Conservation (phyloP, 2,113 vertebrate species). For the Choloepus hoffmanni region DNA sequence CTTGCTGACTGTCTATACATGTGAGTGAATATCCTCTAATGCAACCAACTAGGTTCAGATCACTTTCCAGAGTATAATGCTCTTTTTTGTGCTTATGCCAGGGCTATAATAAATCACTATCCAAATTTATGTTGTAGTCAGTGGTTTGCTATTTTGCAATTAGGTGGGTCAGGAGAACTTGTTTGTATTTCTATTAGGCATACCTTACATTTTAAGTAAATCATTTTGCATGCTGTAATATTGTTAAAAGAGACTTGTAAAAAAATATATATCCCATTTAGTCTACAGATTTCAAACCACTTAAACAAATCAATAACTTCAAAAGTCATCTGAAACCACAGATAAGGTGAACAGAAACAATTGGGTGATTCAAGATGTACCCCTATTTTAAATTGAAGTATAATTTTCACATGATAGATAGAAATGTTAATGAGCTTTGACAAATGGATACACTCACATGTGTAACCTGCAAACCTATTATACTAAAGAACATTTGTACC, state of each 20-base stretch:
- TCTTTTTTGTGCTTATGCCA: slow-evolving; percentile 27
- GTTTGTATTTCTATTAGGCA: slow-evolving; percentile 73
- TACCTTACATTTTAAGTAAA: slow-evolving; percentile 79
- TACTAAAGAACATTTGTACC: neutral
- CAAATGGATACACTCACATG: neutral
- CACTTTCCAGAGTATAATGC: slow-evolving; percentile 59
- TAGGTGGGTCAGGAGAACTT: slow-evolving; percentile 63
- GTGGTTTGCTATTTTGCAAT: slow-evolving; percentile 74
- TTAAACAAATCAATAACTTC: slow-evolving; percentile 71
- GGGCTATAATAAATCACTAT: neutral
- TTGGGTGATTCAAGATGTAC: slow-evolving; percentile 52
- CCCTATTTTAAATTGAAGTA: slow-evolving; percentile 25
- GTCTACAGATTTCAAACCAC: slow-evolving; percentile 76
- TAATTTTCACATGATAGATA: neutral
- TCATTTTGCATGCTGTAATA: slow-evolving; percentile 75
- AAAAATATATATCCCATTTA: slow-evolving; percentile 76
- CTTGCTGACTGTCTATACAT: slow-evolving; percentile 53
- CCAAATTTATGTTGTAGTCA: slow-evolving; percentile 51
- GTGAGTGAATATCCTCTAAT: slow-evolving; percentile 61
- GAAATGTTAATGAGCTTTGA: neutral
- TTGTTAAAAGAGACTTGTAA: slow-evolving; percentile 75
- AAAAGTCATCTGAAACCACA: slow-evolving; percentile 80
- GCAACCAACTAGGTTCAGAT: slow-evolving; percentile 57
- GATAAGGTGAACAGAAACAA: slow-evolving; percentile 76
- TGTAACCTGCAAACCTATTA: neutral